Evolutionary conservation across 1,140 invertebrate genomes (phyloP).

Genomic region (Heliconius hermathena): DNA sequence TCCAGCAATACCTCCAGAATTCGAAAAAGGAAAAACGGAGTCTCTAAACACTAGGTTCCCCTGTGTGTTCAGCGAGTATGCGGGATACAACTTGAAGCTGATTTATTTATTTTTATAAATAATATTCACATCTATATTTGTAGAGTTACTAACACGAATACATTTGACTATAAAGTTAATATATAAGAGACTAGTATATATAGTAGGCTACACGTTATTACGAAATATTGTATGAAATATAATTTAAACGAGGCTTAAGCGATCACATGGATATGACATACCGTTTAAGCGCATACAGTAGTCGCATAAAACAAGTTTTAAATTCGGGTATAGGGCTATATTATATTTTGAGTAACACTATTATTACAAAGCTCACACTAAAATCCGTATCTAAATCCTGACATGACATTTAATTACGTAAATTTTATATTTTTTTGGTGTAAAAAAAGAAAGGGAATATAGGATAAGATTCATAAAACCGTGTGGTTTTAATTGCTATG

Average conservation of each 20-base stretch:
- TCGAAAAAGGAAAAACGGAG: no score
- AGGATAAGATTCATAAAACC: background rate
- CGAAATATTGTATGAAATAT: constrained; percentile 43
- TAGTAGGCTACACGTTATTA: constrained; percentile 20
- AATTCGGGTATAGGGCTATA: background rate
- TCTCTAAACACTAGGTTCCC: no score
- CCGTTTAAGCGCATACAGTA: constrained; percentile 30
- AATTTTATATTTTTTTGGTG: background rate
- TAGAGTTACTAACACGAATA: background rate
- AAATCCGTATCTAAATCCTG: background rate
- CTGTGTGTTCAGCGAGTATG: no score
- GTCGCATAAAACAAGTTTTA: background rate
- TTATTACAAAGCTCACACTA: background rate
- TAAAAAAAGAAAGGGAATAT: background rate
- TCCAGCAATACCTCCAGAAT: no score
- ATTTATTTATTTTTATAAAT: background rate
- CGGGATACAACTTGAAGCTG: no score
- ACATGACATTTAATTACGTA: background rate
- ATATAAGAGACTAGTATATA: background rate
- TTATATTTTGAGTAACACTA: background rate
- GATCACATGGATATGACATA: constrained; percentile 39
- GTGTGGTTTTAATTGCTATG: background rate
- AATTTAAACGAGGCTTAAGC: constrained; percentile 47
- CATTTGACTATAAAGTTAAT: constrained; percentile 4
- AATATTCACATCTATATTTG: background rate